Evolutionary conservation across 2,888 invertebrate species (phyloP), one percentile per base, ranked within the genome.

Genomic region (Drosophila nigricruria): DNA sequence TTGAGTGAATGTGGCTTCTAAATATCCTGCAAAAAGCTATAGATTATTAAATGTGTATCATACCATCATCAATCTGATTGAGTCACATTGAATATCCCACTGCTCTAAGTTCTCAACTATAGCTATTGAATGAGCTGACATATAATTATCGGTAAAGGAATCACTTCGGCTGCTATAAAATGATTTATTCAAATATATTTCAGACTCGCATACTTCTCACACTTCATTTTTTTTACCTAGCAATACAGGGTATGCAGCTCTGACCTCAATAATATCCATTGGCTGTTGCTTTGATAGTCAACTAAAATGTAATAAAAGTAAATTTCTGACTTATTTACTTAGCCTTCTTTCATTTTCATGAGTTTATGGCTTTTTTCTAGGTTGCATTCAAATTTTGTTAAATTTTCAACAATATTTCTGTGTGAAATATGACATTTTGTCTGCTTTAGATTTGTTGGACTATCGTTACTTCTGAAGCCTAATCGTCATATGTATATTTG

Each of bases 231-330:
- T 14, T 1, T 5, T 14, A 12, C 3, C 14, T 4, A 1, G 20
- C 20, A 0, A 16, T n/a, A 6, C 25, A 49, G 40, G 63, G 20
- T 50, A 42, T 36, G 6, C 16, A 62, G 40, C 58, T 52, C 54
- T 57, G 52, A 56, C 54, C 54, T 57, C 36, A 50, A 76, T 61
- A 68, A 64, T 49, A 32, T 56, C 18, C 25, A 54, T 67, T 71
- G 73, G 47, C 57, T 71, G 43, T 64, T 69, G 59, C 64, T 77
- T 70, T 73, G 70, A 71, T 62, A 58, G 77, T 59, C 72, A 77
- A 88, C 71, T 71, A 68, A 88, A 82, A 65, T 69, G 66, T 65
- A 70, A 79, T 76, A 74, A 81, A 79, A 71, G 53, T 70, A 63
- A 71, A 76, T 70, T 62, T 27, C 32, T 64, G 59, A 66, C 65